phyloP scores from a whole-genome alignment of 2,888 invertebrate species.

The Muscina levida region DNA sequence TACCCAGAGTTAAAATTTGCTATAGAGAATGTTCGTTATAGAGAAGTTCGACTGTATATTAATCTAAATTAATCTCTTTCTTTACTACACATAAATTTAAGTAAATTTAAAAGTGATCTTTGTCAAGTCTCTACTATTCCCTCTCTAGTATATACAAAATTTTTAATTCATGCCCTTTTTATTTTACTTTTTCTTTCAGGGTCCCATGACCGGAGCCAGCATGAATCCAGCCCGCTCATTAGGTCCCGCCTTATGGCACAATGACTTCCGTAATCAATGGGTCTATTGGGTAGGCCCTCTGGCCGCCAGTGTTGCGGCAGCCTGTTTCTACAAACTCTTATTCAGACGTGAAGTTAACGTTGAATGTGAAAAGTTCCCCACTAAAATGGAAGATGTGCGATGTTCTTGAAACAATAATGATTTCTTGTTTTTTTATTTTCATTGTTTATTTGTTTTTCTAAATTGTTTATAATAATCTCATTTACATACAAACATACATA shows the following conservation, averaged over 20 bases:
- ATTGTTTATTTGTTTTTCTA: neutral
- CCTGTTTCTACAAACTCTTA: constrained; percentile 80
- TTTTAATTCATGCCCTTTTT: too few relatives aligned
- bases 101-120: too few relatives aligned
- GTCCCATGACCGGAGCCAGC: constrained; percentile 86
- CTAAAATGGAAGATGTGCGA: constrained; percentile 44
- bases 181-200: constrained; percentile 80
- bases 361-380: constrained; percentile 57
- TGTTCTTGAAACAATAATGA: constrained; percentile 22
- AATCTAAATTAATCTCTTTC: too few relatives aligned
- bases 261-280: constrained; percentile 86
- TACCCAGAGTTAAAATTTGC: too few relatives aligned
- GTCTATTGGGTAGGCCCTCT: constrained; percentile 86
- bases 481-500: neutral
- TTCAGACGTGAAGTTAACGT: constrained; percentile 75
- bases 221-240: constrained; percentile 87
- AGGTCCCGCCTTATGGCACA: constrained; percentile 87
- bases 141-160: too few relatives aligned
- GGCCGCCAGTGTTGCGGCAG: constrained; percentile 77
- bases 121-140: too few relatives aligned
- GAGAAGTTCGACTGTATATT: too few relatives aligned
- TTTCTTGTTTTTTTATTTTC: neutral
- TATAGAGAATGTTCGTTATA: too few relatives aligned
- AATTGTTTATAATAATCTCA: constrained; percentile 17
- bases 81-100: too few relatives aligned